Conservation (phyloP, 2,797 vertebrate genomes). For the Acanthurus lineatus region DNA sequence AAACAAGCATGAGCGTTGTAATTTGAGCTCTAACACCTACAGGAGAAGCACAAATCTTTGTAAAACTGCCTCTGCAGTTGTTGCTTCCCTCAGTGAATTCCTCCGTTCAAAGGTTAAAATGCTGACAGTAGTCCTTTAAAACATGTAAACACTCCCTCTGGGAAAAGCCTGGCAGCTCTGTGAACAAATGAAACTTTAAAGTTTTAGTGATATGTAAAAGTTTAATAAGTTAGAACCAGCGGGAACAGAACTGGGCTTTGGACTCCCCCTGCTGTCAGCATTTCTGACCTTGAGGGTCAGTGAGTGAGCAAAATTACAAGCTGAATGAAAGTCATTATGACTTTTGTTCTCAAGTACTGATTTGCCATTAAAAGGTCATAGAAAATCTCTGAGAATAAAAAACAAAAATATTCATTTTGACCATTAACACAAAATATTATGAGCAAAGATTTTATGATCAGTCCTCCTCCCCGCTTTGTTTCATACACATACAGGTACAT, state of each 20-base stretch:
- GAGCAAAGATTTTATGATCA: no score
- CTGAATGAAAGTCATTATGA: not conserved
- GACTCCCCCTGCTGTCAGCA: conserved; percentile 15
- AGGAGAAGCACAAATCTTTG: not conserved
- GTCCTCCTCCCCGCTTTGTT: no score
- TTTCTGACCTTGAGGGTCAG: not conserved
- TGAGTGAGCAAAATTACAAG: not conserved
- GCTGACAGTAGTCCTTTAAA: not conserved
- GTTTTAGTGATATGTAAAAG: not conserved
- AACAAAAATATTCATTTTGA: no score
- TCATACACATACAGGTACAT: no score
- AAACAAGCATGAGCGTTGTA: not conserved
- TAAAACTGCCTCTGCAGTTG: not conserved
- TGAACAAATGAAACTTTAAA: not conserved
- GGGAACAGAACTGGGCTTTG: not conserved
- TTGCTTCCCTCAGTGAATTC: not conserved
- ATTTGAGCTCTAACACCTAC: conserved; percentile 9
- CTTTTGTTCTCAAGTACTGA: not conserved
- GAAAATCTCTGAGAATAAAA: no score
- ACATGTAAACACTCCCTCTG: not conserved
- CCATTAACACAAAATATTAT: no score
- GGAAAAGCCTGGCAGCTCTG: not conserved
- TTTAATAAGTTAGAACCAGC: not conserved
- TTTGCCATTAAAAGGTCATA: not conserved
- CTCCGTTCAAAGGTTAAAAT: not conserved